phyloP scores from a whole-genome alignment of 2,797 vertebrate genomes.

The Carcharodon carcharias region DNA sequence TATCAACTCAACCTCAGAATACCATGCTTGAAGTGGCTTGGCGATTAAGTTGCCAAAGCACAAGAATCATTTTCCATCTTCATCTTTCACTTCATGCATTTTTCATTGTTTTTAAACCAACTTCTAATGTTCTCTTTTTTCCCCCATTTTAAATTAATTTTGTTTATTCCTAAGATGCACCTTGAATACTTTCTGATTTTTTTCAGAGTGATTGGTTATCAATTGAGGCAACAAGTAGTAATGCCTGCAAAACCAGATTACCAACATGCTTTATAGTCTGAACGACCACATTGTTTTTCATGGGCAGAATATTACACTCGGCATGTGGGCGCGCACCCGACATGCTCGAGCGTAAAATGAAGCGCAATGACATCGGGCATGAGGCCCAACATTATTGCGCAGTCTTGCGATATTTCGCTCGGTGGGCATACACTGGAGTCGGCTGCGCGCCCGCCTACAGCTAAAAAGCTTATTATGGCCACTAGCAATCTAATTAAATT shows the following conservation, averaged over 20 bases:
- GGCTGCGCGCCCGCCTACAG: no score
- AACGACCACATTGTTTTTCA: neutral
- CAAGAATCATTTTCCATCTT: neutral
- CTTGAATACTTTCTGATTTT: neutral
- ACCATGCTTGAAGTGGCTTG: neutral
- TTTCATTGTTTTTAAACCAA: neutral
- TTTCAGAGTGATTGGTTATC: neutral
- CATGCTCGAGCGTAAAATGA: no score
- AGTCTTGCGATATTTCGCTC: no score
- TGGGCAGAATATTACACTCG: no score
- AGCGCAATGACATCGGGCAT: no score
- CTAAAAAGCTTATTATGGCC: no score
- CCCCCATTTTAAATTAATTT: neutral
- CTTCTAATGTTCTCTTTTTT: neutral
- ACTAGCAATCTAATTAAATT: no score
- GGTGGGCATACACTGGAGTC: no score
- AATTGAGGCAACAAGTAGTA: neutral
- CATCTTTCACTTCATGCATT: neutral
- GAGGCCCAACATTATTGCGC: no score
- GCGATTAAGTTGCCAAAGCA: neutral
- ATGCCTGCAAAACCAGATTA: neutral
- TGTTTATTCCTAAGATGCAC: neutral
- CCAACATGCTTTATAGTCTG: neutral
- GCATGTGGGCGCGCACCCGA: no score
- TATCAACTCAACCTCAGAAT: neutral